Base-by-base conservation (phyloP, 2,113 vertebrate species). In the Monopterus albus region DNA sequence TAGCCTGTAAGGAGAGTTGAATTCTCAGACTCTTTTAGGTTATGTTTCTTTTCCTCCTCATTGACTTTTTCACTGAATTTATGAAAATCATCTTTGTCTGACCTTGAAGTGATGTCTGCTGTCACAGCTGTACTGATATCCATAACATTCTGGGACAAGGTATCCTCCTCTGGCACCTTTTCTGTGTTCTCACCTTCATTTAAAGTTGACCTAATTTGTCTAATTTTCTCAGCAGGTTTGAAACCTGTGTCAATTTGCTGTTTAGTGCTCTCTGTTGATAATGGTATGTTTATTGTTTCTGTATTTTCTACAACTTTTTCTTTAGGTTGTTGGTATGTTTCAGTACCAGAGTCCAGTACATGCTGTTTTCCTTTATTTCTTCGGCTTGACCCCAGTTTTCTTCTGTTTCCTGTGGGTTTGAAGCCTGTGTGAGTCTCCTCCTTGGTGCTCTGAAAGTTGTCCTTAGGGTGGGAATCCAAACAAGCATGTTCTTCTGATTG, bases 341-440 rank as follows among this genome's bases (percentile, higher is more conserved):
- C 26, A 6, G 7, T 1, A 47, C 13, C 25, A 38, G 15, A 7
- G 6, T 58, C 66, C 10, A 61, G 25, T 9, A 18, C 18, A 2
- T 75, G 40, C n/a, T 59, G 58, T 21, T 9, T 46, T 70, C 43
- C 57, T 71, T 78, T 89, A 60, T 26, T 40, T 59, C 55, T 84
- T 15, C 82, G 50, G 14, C 77, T 89, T 13, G 88, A 90, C 8
- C 83, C 88, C 21, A 88, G 51, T 72, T 88, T 88, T 42, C 81
- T 81, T 67, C 66, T 85, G 49, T 42, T 61, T 6, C 39, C 57
- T 47, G 13, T 52, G 7, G 39, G 4, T 6, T 51, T 67, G 26
- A 50, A 46, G 18, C 1, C 26, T 25, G 43, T 40, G 14, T 31
- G 33, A 31, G 3, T 52, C 28, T 74, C 29, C 26, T 67, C 42